Percentiles rank a stretch among this genome's conserved stretches.
Evolutionary conservation across 2,113 vertebrate species (phyloP).

Genomic region (Peromyscus californicus): DNA sequence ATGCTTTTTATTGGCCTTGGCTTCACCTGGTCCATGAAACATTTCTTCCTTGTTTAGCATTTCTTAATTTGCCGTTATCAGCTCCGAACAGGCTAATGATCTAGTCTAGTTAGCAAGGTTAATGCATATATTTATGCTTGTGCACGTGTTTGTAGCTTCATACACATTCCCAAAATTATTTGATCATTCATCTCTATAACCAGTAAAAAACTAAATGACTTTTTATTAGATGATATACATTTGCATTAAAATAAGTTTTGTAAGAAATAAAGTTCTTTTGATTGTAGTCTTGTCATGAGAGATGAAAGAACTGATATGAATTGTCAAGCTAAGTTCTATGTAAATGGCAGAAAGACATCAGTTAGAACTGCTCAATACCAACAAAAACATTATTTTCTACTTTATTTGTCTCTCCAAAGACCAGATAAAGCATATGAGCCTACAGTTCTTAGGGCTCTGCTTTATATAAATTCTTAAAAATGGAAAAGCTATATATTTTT

Average conservation of each 20-base stretch:
- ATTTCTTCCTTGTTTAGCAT: neutral
- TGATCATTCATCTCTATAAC: neutral
- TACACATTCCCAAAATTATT: neutral
- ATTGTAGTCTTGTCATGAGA: neutral
- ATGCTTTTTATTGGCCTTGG: neutral
- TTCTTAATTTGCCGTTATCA: neutral
- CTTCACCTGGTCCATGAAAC: neutral
- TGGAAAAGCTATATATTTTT: slow-evolving; percentile 32
- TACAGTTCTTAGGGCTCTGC: neutral
- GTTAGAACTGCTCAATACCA: neutral
- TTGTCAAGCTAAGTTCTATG: neutral
- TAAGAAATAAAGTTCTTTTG: neutral
- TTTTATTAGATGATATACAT: neutral
- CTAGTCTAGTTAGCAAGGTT: neutral
- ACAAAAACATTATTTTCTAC: slow-evolving; percentile 30
- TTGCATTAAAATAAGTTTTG: neutral
- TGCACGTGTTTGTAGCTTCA: neutral
- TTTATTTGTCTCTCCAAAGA: slow-evolving; percentile 13
- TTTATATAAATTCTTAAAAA: slow-evolving; percentile 45
- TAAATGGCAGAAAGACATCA: neutral
- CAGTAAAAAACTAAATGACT: neutral
- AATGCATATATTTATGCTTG: neutral
- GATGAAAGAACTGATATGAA: neutral
- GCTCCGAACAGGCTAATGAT: neutral
- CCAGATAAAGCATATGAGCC: slow-evolving; percentile 26